Evolutionary conservation across 2,888 invertebrate genomes (phyloP), one percentile per base, ranked within the genome.

Genomic region (Eustalomyia histrio): DNA sequence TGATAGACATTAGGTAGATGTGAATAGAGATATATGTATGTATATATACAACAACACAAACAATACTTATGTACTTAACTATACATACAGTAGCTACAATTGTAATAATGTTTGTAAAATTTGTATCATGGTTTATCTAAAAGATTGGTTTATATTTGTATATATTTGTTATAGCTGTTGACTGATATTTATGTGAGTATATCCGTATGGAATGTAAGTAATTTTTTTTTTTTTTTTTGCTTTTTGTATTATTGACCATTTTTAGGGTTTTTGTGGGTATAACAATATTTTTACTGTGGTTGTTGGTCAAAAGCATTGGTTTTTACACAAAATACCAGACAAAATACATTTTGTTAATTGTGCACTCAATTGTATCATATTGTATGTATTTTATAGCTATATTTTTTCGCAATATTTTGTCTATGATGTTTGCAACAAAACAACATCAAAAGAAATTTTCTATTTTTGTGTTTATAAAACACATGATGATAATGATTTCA

Each of bases 291-390:
- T 72, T 55, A 67, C 78, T 67, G 72, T 29, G 78, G 72, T 73
- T 61, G 67, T 61, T 72, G 58, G 68, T 47, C 29, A 63, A 10
- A 52, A 60, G 63, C 68, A 63, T 80, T 69, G 79, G 53, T 65
- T 63, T 43, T 47, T 35, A 2, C 6, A n/a, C 24, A 43, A 71
- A 75, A 69, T 60, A 69, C 74, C 81, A 81, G 78, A 81, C 81
- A 50, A 75, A 78, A 78, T 71, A 71, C 74, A 75, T 78, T 81
- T 81, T 67, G 81, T 81, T 81, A 78, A 81, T 78, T 81, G 71
- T 81, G 61, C 52, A 78, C 71, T 75, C 67, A 67, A 67, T 67
- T 81, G 67, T 78, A 58, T 61, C 64, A 17, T 29, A 72, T 78
- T 72, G 60, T 67, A 47, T 61, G 33, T 55, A 61, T 18, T 78